Base-by-base conservation (phyloP, 2,113 vertebrate species). In the Tringa solitaria region DNA sequence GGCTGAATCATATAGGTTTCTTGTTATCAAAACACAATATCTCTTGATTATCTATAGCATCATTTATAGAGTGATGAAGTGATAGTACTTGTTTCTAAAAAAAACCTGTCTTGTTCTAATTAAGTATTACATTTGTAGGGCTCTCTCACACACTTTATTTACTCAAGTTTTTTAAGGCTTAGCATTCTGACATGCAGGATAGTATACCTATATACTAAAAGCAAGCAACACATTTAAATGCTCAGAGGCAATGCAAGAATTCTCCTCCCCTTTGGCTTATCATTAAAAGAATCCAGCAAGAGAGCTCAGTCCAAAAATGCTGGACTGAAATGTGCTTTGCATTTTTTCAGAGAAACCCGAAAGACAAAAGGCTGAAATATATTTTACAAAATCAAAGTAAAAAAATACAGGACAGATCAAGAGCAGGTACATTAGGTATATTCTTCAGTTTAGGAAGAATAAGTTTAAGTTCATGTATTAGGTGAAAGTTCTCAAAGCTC, bases 401-500 rank as follows among this genome's bases (percentile, higher is more conserved):
- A 95, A 95, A 65, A 59, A 57, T 18, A 16, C 35, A 65, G n/a
- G 23, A 73, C 37, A 65, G 45, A 84, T 73, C 26, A 93, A 67
- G 59, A 85, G 21, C 39, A 80, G 70, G 12, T 7, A 92, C 77
- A 46, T 95, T 43, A 87, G 23, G 20, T 46, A 46, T 37, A 43
- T 76, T 69, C 59, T 89, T 95, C n/a, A 69, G 22, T 1, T 79
- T 73, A 63, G 61, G 26, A 89, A 84, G 45, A 54, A 24, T 85
- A 82, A 80, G 74, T 80, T 87, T 41, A 91, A 81, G 79, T 93
- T 93, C 33, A 65, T 63, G 16, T 79, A 33, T 86, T 64, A 91
- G 79, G 80, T 75, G 69, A 94, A 97, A 96, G 90, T 96, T 97
- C 76, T 92, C 65, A 87, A 87, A 87, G 80, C 87, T 92, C 53